Percentiles rank a stretch among this genome's conserved stretches.
phyloP scores from a whole-genome alignment of 1,140 invertebrate species.

The Dreissena polymorpha region DNA sequence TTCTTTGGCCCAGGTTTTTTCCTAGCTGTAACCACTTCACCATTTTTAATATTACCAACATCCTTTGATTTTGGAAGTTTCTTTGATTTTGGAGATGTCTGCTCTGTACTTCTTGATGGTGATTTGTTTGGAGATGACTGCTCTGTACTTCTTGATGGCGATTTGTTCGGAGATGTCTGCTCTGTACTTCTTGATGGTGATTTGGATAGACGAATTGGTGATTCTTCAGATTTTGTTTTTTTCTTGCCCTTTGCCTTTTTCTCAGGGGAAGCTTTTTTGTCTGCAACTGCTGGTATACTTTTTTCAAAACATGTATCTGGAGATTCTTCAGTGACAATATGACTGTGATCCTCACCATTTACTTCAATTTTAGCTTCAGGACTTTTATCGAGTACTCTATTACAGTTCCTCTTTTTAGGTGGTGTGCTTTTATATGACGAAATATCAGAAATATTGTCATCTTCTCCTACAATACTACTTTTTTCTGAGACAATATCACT shows the following conservation, averaged over 20 bases:
- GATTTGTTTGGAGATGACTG: background rate
- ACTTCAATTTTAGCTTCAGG: conserved; percentile 52
- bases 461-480: conserved; percentile 45
- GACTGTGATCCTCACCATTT: conserved; percentile 33
- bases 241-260: conserved; percentile 51
- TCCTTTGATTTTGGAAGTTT: conserved; percentile 44
- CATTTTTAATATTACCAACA: conserved; percentile 12
- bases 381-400: conserved; percentile 43
- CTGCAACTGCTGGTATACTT: background rate
- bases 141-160: background rate
- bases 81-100: conserved; percentile 17
- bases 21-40: conserved; percentile 2
- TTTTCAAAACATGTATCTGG: background rate
- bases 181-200: background rate
- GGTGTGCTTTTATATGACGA: conserved; percentile 48
- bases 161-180: conserved; percentile 6
- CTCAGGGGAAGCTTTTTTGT: conserved; percentile 6
- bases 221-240: conserved; percentile 53
- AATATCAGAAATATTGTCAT: conserved; percentile 47
- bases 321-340: background rate
- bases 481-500: conserved; percentile 52
- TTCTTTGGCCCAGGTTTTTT: conserved; percentile 31
- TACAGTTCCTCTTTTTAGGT: conserved; percentile 49
- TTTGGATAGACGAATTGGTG: background rate
- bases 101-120: background rate